Conservation (phyloP, 2,113 vertebrate species). For the Semicossyphus pulcher region DNA sequence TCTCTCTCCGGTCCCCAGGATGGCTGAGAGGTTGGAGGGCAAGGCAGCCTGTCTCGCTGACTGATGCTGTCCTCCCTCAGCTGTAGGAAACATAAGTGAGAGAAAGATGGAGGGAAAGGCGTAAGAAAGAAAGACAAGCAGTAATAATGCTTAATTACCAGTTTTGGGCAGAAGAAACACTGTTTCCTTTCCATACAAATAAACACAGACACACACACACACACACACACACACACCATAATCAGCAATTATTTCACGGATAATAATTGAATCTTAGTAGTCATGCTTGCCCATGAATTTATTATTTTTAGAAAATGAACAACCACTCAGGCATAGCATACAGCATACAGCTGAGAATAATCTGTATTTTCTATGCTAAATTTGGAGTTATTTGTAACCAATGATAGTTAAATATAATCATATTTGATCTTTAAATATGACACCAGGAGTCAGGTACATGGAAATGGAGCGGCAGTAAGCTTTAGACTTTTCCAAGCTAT, state of each 20-base stretch:
- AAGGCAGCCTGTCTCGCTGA: slow-evolving; percentile 26
- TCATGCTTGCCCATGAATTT: slow-evolving; percentile 49
- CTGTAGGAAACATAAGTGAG: slow-evolving; percentile 60
- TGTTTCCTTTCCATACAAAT: neutral
- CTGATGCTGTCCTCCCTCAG: slow-evolving; percentile 47
- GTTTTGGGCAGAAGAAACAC: neutral
- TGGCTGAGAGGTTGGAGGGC: slow-evolving; percentile 51
- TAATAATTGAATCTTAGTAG: slow-evolving; percentile 70
- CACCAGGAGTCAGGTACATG: slow-evolving; percentile 8
- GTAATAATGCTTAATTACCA: neutral
- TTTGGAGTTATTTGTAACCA: slow-evolving; percentile 9
- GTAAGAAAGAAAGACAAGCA: slow-evolving; percentile 12
- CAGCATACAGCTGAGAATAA: no score
- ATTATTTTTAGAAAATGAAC: slow-evolving; percentile 57
- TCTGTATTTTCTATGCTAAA: no score
- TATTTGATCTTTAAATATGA: no score
- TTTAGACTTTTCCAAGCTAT: slow-evolving; percentile 18
- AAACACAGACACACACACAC: slow-evolving; percentile 42
- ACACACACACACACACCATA: slow-evolving; percentile 49
- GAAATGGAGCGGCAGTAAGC: slow-evolving; percentile 27
- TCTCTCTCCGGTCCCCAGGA: slow-evolving; percentile 22
- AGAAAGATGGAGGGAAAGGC: neutral
- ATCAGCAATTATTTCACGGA: slow-evolving; percentile 71
- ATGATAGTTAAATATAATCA: no score
- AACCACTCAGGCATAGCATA: neutral